phyloP scores from a whole-genome alignment of 2,797 vertebrate species.

The Sternarchorhynchus goeldii region DNA sequence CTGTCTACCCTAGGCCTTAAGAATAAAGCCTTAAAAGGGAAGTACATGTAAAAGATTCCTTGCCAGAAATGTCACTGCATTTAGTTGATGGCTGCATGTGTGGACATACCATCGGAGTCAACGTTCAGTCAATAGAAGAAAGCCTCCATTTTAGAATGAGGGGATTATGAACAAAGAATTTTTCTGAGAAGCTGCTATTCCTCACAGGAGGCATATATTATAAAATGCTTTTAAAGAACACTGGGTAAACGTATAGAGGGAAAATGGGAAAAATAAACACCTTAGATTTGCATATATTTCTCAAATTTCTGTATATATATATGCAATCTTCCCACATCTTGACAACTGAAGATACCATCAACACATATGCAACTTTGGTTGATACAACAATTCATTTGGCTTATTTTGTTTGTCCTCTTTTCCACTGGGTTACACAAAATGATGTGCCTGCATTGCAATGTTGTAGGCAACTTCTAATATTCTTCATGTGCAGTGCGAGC shows the following conservation, averaged over 20 bases:
- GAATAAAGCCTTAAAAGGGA: slow-evolving; percentile 19
- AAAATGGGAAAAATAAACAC: slow-evolving; percentile 53
- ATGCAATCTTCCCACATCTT: slow-evolving; percentile 52
- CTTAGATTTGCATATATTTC: slow-evolving; percentile 56
- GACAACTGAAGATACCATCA: slow-evolving; percentile 61
- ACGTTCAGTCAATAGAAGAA: slow-evolving; percentile 37
- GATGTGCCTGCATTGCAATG: slow-evolving; percentile 58
- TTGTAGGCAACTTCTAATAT: slow-evolving; percentile 72
- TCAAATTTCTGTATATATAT: slow-evolving; percentile 33
- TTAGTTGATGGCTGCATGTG: neutral
- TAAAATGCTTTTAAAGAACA: slow-evolving; percentile 46
- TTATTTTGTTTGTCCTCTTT: slow-evolving; percentile 57
- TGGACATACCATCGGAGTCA: slow-evolving; percentile 13
- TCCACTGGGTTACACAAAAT: slow-evolving; percentile 62
- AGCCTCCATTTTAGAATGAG: slow-evolving; percentile 33
- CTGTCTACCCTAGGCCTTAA: slow-evolving; percentile 17
- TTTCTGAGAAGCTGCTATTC: slow-evolving; percentile 46
- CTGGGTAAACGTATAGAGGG: slow-evolving; percentile 43
- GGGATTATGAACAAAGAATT: slow-evolving; percentile 38
- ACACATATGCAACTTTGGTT: slow-evolving; percentile 73
- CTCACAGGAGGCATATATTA: slow-evolving; percentile 56
- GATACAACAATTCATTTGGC: slow-evolving; percentile 76
- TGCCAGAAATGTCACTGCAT: neutral
- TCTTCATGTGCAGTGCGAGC: slow-evolving; percentile 69
- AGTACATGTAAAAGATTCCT: neutral